These are phyloP conservation scores for Sipha maydis DNA, from an alignment of 2,888 invertebrate genomes.

Conservation along the genomic window DNA sequence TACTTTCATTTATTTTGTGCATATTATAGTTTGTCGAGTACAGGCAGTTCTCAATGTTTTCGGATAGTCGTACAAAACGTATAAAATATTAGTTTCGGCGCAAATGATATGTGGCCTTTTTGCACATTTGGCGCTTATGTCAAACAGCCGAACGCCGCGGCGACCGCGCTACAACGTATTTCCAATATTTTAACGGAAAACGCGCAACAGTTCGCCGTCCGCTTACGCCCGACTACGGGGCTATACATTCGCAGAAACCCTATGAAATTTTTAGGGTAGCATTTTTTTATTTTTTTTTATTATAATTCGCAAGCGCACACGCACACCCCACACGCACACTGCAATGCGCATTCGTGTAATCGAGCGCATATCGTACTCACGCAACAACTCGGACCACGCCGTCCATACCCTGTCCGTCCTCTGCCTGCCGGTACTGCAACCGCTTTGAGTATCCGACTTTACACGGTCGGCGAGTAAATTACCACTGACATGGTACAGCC, in stretches of 20 bases:
- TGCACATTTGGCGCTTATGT: too few relatives aligned
- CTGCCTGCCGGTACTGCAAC: not conserved
- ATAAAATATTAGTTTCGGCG: too few relatives aligned
- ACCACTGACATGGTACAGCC: not conserved
- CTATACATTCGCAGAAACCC: not conserved
- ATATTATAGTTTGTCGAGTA: too few relatives aligned
- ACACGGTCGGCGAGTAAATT: not conserved
- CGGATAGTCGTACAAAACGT: too few relatives aligned
- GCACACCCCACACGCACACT: too few relatives aligned
- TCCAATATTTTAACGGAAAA: not conserved
- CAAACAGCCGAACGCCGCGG: too few relatives aligned
- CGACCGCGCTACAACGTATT: not conserved
- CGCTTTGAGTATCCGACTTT: not conserved
- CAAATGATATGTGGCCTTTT: too few relatives aligned
- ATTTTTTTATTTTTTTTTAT: too few relatives aligned
- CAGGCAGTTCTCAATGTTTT: too few relatives aligned
- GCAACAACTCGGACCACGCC: not conserved
- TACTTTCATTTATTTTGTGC: too few relatives aligned
- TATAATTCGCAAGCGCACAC: not conserved
- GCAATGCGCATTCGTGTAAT: not conserved
- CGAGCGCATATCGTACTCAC: not conserved
- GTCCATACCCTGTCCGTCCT: not conserved
- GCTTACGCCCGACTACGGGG: too few relatives aligned
- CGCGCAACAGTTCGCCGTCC: not conserved
- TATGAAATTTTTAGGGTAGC: not conserved